Evolutionary conservation across 2,888 invertebrate genomes (phyloP).

Genomic region (Phaonia tiefii): DNA sequence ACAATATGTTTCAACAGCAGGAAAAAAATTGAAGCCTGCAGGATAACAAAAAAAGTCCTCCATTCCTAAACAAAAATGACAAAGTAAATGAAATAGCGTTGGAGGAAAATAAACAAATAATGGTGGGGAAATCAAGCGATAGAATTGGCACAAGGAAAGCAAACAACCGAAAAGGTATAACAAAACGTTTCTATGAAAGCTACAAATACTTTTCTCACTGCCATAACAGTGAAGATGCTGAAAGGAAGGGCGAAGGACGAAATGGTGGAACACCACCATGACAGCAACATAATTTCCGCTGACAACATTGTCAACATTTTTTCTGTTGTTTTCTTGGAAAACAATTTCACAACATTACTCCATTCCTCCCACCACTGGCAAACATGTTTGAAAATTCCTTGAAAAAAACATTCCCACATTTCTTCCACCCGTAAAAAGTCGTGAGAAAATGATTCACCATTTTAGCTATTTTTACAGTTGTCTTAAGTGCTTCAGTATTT

Average conservation of each 20-base stretch:
- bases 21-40: too few species aligned
- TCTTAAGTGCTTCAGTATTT: too few species aligned
- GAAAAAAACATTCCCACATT: too few species aligned
- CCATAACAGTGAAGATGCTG: too few species aligned
- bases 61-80: too few species aligned
- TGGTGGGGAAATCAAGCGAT: conserved; percentile 47
- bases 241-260: too few species aligned
- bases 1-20: conserved; percentile 47
- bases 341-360: conserved; percentile 9
- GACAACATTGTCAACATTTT: conserved; percentile 47
- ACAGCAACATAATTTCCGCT: conserved; percentile 54
- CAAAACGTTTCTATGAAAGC: conserved; percentile 19
- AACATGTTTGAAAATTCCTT: too few species aligned
- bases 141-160: background rate
- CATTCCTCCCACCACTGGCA: too few species aligned
- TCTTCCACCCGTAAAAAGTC: too few species aligned
- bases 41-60: too few species aligned
- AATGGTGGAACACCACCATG: background rate
- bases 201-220: background rate
- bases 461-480: too few species aligned
- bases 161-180: background rate
- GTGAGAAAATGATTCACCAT: too few species aligned
- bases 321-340: background rate
- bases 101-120: conserved; percentile 45
- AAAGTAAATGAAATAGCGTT: conserved; percentile 3